Base-by-base conservation (phyloP, 2,797 vertebrate species). In the Spatula versicolor region DNA sequence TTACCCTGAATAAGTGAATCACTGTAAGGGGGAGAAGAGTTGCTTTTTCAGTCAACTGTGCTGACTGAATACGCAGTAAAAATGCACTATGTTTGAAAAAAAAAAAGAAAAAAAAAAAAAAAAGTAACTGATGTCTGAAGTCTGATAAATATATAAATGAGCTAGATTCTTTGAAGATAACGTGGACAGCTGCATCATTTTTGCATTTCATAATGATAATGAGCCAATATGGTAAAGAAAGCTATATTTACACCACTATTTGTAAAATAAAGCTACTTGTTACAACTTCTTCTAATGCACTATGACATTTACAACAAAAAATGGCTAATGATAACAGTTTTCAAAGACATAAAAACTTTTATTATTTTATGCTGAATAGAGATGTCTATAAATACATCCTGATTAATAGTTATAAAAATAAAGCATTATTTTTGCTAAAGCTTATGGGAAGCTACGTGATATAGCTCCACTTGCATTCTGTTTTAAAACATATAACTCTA, bases 351-450 rank as follows among this genome's bases (percentile, higher is more conserved):
- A 68, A 90, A 91, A 64, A 33, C 1, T 5, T 58, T 31, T 78
- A 71, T 78, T 78, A 68, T 73, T 92, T 94, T 82, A 82, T 76
- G 54, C 22, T 82, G 63, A 66, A 75, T 54, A 33, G 12, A 78
- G 5, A 90, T 26, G 3, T 52, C 22, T 90, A 22, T 59, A 88
- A 86, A 90, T 79, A 31, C 2, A 14, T 66, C 13, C 37, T 55
- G 12, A 92, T 75, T 79, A 90, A 79, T 20, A 84, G 37, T 33
- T 82, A 63, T n/a, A 55, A 88, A 93, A 92, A 90, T 14, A 62
- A 93, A 79, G 1, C 3, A 28, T 84, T 69, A 14, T 30, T 81
- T 86, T 84, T 84, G 28, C 64, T 84, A 76, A 88, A 66, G n/a
- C 4, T 73, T 63, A 62, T 3, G 5, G 22, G 23, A 68, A 11